A percentile compares a stretch with the other conserved stretches of the same genome.
phyloP scores from a whole-genome alignment of 2,113 vertebrate genomes.

The Zapornia atra region DNA sequence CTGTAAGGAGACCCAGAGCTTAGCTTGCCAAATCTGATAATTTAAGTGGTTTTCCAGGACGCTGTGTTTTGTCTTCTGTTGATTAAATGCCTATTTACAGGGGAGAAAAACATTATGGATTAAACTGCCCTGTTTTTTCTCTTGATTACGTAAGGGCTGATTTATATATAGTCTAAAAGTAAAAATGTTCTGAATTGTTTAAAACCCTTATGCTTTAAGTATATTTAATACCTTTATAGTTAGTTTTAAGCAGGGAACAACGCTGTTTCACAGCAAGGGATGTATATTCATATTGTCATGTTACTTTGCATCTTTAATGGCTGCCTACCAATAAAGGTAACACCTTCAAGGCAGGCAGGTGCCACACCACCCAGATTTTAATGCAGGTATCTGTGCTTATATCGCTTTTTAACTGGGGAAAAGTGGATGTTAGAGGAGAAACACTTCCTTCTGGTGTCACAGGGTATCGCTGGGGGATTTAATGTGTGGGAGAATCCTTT shows the following conservation, averaged over 20 bases:
- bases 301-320: background rate
- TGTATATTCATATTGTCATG: background rate
- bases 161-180: background rate
- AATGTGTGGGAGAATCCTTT: background rate
- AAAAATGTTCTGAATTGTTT: background rate
- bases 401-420: background rate
- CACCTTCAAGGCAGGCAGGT: background rate
- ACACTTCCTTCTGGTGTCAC: background rate
- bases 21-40: background rate
- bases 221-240: background rate
- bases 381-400: background rate
- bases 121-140: background rate
- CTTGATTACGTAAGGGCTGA: background rate
- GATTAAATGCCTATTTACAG: slow-evolving; percentile 25
- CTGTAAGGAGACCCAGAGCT: background rate
- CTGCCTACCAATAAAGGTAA: background rate
- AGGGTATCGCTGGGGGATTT: background rate
- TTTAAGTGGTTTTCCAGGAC: background rate
- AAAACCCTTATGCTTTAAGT: background rate
- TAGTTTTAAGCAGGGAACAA: background rate
- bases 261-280: background rate
- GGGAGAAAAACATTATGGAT: background rate
- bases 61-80: background rate
- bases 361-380: background rate
- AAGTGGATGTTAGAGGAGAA: background rate